Percentiles rank a stretch among this genome's conserved stretches.
Conservation (phyloP, 2,797 vertebrate genomes). For the Sphenopsis melanotis region DNA sequence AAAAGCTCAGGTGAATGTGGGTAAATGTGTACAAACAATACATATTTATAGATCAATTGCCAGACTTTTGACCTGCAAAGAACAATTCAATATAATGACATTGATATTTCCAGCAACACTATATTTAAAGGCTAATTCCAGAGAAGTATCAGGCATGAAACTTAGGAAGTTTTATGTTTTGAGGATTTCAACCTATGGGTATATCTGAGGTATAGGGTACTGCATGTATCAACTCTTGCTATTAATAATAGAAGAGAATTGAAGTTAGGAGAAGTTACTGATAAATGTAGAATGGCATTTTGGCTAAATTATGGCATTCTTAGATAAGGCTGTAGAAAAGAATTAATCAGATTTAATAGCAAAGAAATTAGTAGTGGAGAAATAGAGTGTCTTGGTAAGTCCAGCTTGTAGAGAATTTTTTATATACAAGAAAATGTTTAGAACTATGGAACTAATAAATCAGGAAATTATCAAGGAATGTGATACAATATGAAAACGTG, state of each 20-base stretch:
- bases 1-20: background rate
- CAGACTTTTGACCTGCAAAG: background rate
- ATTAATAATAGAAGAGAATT: background rate
- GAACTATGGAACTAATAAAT: background rate
- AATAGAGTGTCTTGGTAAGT: background rate
- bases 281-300: background rate
- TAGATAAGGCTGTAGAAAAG: background rate
- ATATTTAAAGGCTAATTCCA: background rate
- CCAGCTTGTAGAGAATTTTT: background rate
- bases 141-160: background rate
- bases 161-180: background rate
- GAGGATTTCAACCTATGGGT: background rate
- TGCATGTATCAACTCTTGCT: background rate
- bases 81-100: background rate
- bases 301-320: background rate
- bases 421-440: background rate
- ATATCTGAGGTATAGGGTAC: background rate
- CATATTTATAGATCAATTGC: background rate
- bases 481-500: background rate
- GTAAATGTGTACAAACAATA: background rate
- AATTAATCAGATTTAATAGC: background rate
- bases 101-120: background rate
- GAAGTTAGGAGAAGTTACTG: background rate
- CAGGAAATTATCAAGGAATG: background rate
- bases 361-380: background rate